Percentiles rank a stretch among this genome's conserved stretches.
Evolutionary conservation across 2,797 vertebrate genomes (phyloP).

Genomic region (Pangasius djambal): DNA sequence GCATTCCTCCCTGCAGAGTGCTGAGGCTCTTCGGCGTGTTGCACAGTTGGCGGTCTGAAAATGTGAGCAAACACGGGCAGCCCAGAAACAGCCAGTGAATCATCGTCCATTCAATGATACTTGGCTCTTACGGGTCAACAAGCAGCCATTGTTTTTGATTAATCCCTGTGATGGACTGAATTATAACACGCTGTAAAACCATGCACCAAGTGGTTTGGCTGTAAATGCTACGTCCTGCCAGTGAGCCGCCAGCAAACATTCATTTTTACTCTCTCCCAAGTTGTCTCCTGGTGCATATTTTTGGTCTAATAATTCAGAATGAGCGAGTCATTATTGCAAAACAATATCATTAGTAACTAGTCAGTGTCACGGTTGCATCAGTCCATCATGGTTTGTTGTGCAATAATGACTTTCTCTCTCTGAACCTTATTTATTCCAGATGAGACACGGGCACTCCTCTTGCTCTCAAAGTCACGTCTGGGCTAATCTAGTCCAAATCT

Average conservation of each 20-base stretch:
- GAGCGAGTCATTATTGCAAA: conserved; percentile 32
- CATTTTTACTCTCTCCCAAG: conserved; percentile 22
- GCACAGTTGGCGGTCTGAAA: neutral
- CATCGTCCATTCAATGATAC: neutral
- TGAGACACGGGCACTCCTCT: conserved; percentile 1
- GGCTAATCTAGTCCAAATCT: neutral
- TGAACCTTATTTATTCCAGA: conserved; percentile 22
- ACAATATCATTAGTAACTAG: conserved; percentile 27
- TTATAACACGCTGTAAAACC: conserved; percentile 4
- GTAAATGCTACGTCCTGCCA: neutral
- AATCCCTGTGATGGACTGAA: conserved; percentile 16
- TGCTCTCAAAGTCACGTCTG: neutral
- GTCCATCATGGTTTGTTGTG: conserved; percentile 17
- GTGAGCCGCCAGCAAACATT: conserved; percentile 18
- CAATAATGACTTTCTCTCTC: conserved; percentile 11
- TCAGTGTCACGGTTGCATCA: conserved; percentile 5
- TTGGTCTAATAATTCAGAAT: conserved; percentile 13
- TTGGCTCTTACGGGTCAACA: conserved; percentile 5
- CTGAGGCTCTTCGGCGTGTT: neutral
- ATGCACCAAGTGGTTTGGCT: conserved; percentile 6
- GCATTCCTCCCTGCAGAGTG: neutral
- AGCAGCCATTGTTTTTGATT: neutral
- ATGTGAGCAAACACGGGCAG: neutral
- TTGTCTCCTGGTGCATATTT: conserved; percentile 25
- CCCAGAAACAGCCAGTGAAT: neutral